These are phyloP conservation scores for Hypomecis punctinalis DNA, from an alignment of 2,888 invertebrate species.

Conservation along the genomic window DNA sequence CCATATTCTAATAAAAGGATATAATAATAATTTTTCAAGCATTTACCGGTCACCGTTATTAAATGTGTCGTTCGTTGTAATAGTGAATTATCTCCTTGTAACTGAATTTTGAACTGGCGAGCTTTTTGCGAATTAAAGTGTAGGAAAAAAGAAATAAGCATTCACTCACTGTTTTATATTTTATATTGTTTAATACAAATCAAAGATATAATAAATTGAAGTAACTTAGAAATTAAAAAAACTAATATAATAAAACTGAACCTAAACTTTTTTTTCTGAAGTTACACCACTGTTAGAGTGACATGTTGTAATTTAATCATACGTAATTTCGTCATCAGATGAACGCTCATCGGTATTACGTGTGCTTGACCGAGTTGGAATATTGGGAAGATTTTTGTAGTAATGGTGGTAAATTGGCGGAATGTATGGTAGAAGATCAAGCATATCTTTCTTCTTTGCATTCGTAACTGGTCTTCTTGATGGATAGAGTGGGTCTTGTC, in stretches of 20 bases:
- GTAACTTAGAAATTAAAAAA: not conserved
- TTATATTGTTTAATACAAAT: not conserved
- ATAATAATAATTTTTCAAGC: no score
- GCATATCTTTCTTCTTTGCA: constrained; percentile 39
- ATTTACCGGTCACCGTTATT: no score
- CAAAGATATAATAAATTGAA: constrained; percentile 1
- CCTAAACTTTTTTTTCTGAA: not conserved
- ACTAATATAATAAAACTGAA: not conserved
- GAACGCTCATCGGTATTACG: not conserved
- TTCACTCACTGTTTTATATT: not conserved
- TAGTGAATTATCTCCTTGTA: not conserved
- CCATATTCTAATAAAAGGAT: no score
- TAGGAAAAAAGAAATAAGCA: not conserved
- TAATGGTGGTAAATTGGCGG: constrained; percentile 2
- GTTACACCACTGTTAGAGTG: constrained; percentile 1
- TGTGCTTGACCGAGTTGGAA: constrained; percentile 2
- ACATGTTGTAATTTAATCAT: not conserved
- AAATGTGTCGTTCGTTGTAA: constrained; percentile 1
- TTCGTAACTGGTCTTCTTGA: constrained; percentile 4
- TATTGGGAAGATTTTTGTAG: not conserved
- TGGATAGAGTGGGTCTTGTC: constrained; percentile 1
- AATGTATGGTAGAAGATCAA: constrained; percentile 34
- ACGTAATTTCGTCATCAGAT: not conserved
- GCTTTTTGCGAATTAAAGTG: no score
- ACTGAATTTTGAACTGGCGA: no score